These are phyloP conservation scores for Calameuta idolon DNA, from an alignment of 2,888 invertebrate genomes.

Conservation along the genomic window DNA sequence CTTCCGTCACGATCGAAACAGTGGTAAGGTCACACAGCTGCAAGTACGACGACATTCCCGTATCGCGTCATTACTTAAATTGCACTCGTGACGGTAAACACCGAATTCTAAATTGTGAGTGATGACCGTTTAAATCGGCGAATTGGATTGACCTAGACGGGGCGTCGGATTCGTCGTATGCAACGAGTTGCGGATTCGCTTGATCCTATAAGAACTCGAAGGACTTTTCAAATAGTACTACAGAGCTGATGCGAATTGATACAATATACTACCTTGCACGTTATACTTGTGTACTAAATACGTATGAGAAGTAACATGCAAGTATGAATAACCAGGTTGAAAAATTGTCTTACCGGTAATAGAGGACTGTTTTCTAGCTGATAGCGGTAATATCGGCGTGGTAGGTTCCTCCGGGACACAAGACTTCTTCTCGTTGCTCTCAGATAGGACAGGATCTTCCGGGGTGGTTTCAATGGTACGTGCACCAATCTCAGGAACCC, in stretches of 20 bases:
- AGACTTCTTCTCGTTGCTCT: slow-evolving; percentile 37
- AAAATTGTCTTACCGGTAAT: slow-evolving; percentile 52
- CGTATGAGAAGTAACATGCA: background rate
- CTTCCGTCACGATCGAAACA: background rate
- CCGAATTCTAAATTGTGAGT: slow-evolving; percentile 6
- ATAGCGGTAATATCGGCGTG: slow-evolving; percentile 48
- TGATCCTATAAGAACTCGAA: background rate
- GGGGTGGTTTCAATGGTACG: slow-evolving; percentile 37
- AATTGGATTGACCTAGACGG: slow-evolving; percentile 45
- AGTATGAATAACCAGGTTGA: background rate
- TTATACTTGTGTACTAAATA: background rate
- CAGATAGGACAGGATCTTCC: slow-evolving; percentile 31
- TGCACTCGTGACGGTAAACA: slow-evolving; percentile 11
- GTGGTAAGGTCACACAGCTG: slow-evolving; percentile 5
- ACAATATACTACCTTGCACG: background rate
- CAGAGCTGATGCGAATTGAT: background rate
- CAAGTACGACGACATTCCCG: slow-evolving; percentile 1
- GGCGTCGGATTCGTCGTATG: background rate
- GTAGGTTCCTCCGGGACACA: slow-evolving; percentile 46
- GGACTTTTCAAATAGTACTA: slow-evolving; percentile 4
- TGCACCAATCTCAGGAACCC: slow-evolving; percentile 53
- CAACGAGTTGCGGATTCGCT: background rate
- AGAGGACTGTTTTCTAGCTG: slow-evolving; percentile 55
- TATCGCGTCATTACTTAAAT: slow-evolving; percentile 32
- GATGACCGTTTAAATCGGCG: slow-evolving; percentile 31